A percentile compares a stretch with the other conserved stretches of the same genome.
These are phyloP conservation scores for Drosophila sulfurigaster DNA, from an alignment of 1,140 invertebrate genomes.

Conservation along the genomic window DNA sequence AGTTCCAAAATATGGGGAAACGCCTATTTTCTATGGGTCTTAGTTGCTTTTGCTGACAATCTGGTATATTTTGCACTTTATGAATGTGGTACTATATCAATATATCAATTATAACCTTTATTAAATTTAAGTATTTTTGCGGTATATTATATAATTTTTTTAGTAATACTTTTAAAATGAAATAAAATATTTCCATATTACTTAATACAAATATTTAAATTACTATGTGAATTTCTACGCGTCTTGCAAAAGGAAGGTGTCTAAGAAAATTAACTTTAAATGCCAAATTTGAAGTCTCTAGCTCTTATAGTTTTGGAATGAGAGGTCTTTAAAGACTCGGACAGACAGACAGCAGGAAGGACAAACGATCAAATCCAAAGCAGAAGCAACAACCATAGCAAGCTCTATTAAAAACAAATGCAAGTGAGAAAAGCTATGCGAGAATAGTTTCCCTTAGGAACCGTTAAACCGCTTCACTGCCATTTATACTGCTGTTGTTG, in stretches of 20 bases:
- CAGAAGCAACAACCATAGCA: not conserved
- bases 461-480: not conserved
- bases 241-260: not conserved
- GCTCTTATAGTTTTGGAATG: not conserved
- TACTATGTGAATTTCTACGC: too few relatives aligned
- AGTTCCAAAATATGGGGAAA: too few relatives aligned
- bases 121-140: too few relatives aligned
- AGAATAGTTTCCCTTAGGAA: conserved; percentile 1
- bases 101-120: too few relatives aligned
- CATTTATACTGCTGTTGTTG: conserved; percentile 14
- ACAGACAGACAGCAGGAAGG: not conserved
- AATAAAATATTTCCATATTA: too few relatives aligned
- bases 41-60: too few relatives aligned
- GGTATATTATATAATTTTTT: too few relatives aligned
- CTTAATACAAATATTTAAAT: too few relatives aligned
- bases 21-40: too few relatives aligned
- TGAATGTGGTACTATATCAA: too few relatives aligned
- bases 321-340: not conserved
- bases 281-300: not conserved
- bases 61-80: too few relatives aligned
- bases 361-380: not conserved
- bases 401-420: not conserved
- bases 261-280: not conserved
- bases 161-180: too few relatives aligned
- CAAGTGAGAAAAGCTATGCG: not conserved